Base-by-base conservation (phyloP, 1,140 invertebrate species). In the Micrasema longulum region DNA sequence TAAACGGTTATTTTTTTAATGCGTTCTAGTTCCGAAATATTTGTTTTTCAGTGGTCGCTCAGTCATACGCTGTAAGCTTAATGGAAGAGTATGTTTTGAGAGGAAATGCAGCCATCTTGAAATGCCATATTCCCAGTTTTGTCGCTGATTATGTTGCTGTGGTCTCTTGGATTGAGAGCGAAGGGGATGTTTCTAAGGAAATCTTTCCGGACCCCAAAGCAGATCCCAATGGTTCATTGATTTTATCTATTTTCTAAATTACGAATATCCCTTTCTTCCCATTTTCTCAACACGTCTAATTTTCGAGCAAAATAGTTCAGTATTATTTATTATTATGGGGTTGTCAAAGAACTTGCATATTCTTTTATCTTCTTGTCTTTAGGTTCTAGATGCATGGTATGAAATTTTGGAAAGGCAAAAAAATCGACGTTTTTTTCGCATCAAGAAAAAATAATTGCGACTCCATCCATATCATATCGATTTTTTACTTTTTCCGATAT, bases 51-150 rank as follows among this genome's bases (percentile, higher is more conserved):
- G 95, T 95, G 84, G 94, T 96, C 79, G 91, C 92, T 78, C 94
- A 95, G 88, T 88, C 89, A 72, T 97, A 96, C 86, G 92, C 91
- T 79, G 92, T 94, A 77, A 94, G 94, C 87, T 89, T 95, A 79
- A 94, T 95, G 91, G 94, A 95, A 81, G 94, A 95, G 84, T 93
- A 94, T 83, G 93, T 96, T 71, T 88, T 96, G 77, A 89, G 92
- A 80, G 94, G 94, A 74, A 97, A 96, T 84, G 91, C 92, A 76
- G 94, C 93, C 77, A 92, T 95, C 81, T 87, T 96, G 78, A 95
- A 95, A 88, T 96, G 95, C 87, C 92, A 95, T 85, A 93, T 96
- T 83, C 95, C 95, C 73, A 95, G 93, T 84, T 96, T 95, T 85
- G 94, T 96, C 60, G 92, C 93, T 77, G 94, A 96, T 87, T 95